Conservation (phyloP, 1,140 invertebrate genomes). For the Limonius californicus region DNA sequence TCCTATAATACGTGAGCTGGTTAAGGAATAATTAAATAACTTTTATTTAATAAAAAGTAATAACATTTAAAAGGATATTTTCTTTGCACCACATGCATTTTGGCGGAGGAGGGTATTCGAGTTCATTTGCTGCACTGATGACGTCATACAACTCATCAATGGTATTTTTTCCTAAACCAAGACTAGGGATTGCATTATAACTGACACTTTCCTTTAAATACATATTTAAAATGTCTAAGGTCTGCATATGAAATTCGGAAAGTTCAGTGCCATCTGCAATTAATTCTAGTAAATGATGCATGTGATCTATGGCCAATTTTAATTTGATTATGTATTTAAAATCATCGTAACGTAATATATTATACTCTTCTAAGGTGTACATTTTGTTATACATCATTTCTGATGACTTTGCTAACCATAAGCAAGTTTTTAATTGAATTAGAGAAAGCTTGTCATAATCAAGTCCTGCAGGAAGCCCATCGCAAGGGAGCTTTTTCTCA, state of each 20-base stretch:
- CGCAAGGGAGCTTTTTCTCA: conserved; percentile 38
- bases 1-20: conserved; percentile 32
- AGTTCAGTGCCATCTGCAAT: conserved; percentile 22
- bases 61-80: conserved; percentile 41
- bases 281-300: conserved; percentile 29
- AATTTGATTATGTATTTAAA: conserved; percentile 36
- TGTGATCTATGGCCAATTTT: conserved; percentile 31
- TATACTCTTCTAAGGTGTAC: conserved; percentile 28
- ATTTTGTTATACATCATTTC: conserved; percentile 34
- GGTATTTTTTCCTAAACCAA: conserved; percentile 31
- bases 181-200: conserved; percentile 26
- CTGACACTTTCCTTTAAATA: conserved; percentile 40
- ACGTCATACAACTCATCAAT: conserved; percentile 33
- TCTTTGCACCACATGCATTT: conserved; percentile 39
- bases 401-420: conserved; percentile 36
- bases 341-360: conserved; percentile 37
- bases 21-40: conserved; percentile 18
- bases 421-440: conserved; percentile 32
- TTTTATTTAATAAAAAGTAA: not conserved
- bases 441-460: conserved; percentile 33
- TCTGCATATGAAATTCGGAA: conserved; percentile 35
- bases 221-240: conserved; percentile 32
- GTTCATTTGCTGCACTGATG: conserved; percentile 33
- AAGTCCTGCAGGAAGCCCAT: conserved; percentile 28
- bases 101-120: conserved; percentile 35